Conservation (phyloP, 2,888 invertebrate species). For the Hirtodrosophila trivittata region DNA sequence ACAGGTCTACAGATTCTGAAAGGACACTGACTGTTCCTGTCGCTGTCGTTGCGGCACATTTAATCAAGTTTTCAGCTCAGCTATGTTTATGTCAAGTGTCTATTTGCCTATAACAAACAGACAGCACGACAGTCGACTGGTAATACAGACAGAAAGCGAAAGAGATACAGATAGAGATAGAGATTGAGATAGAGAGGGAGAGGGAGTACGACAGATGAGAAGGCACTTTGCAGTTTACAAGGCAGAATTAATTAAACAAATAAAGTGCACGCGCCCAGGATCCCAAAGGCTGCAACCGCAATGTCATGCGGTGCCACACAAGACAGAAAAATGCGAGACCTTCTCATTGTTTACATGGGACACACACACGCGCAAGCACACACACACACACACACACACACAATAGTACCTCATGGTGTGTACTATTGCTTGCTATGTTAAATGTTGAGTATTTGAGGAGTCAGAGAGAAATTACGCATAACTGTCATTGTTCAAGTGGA, state of each 20-base stretch:
- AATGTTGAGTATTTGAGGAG: constrained; percentile 37
- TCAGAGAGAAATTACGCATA: constrained; percentile 53
- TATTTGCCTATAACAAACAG: constrained; percentile 78
- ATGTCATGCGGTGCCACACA: constrained; percentile 45
- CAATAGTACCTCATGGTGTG: constrained; percentile 8
- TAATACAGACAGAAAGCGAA: constrained; percentile 5
- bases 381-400: constrained; percentile 10
- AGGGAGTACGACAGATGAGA: constrained; percentile 25
- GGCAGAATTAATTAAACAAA: constrained; percentile 77
- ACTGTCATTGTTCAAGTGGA: constrained; percentile 60
- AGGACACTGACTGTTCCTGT: constrained; percentile 40
- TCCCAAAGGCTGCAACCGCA: constrained; percentile 61
- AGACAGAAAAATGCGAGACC: constrained; percentile 51
- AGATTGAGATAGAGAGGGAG: background rate
- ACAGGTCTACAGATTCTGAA: constrained; percentile 52
- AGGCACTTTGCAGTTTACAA: constrained; percentile 73
- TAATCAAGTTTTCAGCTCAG: constrained; percentile 77
- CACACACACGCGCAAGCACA: constrained; percentile 18
- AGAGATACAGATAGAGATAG: constrained; percentile 2
- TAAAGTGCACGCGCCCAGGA: constrained; percentile 67
- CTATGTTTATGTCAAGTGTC: constrained; percentile 79
- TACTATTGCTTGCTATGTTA: constrained; percentile 39
- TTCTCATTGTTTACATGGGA: constrained; percentile 41
- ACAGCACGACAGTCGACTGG: constrained; percentile 35
- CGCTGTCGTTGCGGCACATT: constrained; percentile 65